Percentiles rank a stretch among this genome's conserved stretches.
Conservation (phyloP, 2,113 vertebrate genomes). For the Genyomyrus donnyi region DNA sequence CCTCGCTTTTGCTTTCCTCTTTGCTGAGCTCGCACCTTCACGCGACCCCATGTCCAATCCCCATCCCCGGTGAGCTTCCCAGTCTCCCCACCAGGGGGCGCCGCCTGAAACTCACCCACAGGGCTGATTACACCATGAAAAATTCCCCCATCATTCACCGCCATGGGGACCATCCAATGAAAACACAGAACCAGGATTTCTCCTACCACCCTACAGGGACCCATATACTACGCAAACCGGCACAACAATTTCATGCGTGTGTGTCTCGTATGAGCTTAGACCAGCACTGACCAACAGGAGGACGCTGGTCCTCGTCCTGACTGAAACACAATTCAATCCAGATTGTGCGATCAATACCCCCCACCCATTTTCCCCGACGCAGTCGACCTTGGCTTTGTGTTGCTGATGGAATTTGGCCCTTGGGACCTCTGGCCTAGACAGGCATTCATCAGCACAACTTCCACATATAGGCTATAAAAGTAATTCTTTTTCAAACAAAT, state of each 20-base stretch:
- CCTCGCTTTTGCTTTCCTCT: neutral
- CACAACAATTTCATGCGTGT: neutral
- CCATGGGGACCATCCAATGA: neutral
- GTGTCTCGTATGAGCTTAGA: neutral
- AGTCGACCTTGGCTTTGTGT: neutral
- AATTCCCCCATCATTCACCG: neutral
- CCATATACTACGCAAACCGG: neutral
- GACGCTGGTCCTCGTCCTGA: neutral
- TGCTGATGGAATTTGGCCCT: neutral
- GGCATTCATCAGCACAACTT: neutral
- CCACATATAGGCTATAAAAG: neutral
- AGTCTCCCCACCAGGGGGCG: slow-evolving; percentile 22
- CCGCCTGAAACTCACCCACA: neutral
- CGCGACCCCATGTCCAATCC: neutral
- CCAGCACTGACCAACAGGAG: neutral
- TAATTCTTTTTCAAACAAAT: neutral
- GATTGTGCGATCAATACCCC: neutral
- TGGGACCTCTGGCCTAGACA: neutral
- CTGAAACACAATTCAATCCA: neutral
- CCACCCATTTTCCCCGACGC: neutral
- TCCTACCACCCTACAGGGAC: neutral
- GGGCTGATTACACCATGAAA: neutral
- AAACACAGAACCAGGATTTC: neutral
- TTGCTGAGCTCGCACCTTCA: neutral
- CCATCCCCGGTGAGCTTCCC: neutral